phyloP scores from a whole-genome alignment of 2,797 vertebrate genomes.

The Mus minutoides region DNA sequence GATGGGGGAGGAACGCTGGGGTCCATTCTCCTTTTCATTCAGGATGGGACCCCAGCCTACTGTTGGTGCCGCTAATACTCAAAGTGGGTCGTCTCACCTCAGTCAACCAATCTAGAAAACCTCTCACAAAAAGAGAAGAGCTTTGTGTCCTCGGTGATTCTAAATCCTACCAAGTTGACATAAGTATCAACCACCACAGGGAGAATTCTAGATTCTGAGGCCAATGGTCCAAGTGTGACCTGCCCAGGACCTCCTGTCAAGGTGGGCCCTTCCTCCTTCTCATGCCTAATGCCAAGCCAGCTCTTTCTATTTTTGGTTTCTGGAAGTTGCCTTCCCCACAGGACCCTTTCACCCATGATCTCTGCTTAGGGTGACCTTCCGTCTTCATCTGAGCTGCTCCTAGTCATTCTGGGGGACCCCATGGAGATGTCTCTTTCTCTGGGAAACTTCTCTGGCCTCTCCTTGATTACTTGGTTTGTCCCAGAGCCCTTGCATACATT shows the following conservation, averaged over 20 bases:
- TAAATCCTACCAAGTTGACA: background rate
- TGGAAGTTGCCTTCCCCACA: background rate
- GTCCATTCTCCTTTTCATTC: background rate
- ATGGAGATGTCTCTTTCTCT: background rate
- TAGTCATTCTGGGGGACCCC: too few relatives aligned
- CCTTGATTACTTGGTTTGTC: background rate
- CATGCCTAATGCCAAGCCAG: rapidly evolving
- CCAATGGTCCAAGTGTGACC: background rate
- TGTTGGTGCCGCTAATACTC: background rate
- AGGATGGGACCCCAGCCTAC: background rate
- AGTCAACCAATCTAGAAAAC: background rate
- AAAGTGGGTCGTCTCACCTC: too few relatives aligned
- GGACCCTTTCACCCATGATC: background rate
- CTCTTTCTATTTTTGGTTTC: background rate
- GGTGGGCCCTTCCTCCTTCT: too few relatives aligned
- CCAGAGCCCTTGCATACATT: background rate
- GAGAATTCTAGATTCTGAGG: background rate
- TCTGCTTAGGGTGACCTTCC: background rate
- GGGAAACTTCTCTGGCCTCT: background rate
- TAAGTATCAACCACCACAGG: too few relatives aligned
- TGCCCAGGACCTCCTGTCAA: too few relatives aligned
- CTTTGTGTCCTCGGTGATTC: background rate
- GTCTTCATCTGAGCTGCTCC: background rate
- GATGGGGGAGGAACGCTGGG: background rate
- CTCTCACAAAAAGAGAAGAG: too few relatives aligned